Conservation (phyloP, 2,888 invertebrate genomes). For the Papilio gigon region DNA sequence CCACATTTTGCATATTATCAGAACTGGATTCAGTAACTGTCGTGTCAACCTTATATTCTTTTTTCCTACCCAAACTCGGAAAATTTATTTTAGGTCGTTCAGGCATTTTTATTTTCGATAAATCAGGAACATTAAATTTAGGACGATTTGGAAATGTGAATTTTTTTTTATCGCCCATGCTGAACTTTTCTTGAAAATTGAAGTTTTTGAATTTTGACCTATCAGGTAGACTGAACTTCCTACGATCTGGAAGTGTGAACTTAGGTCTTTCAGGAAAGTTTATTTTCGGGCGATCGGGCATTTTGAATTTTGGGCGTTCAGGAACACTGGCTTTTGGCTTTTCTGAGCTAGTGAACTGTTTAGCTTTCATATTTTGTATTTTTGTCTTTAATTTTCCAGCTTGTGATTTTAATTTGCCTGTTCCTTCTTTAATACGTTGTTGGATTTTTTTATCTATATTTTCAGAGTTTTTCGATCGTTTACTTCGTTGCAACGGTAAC, state of each 20-base stretch:
- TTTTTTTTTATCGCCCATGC: constrained; percentile 82
- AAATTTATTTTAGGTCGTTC: constrained; percentile 84
- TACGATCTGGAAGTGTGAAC: constrained; percentile 81
- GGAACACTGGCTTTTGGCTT: constrained; percentile 83
- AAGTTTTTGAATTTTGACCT: constrained; percentile 80
- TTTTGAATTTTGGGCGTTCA: constrained; percentile 77
- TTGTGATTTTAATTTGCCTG: constrained; percentile 86
- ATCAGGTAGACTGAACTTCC: constrained; percentile 86
- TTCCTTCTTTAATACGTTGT: constrained; percentile 86
- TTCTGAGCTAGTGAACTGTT: constrained; percentile 79
- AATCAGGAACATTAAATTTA: constrained; percentile 79
- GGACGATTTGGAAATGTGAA: constrained; percentile 84
- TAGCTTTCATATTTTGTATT: constrained; percentile 84
- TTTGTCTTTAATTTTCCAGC: constrained; percentile 88
- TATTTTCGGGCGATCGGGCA: constrained; percentile 82
- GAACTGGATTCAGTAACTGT: constrained; percentile 68
- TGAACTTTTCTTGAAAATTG: constrained; percentile 80
- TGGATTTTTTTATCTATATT: constrained; percentile 82
- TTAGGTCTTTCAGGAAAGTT: constrained; percentile 83
- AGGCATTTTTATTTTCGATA: constrained; percentile 83
- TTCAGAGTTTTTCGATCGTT: constrained; percentile 78
- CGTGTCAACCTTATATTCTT: constrained; percentile 65
- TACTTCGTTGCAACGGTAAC: constrained; percentile 82
- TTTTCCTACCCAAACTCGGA: constrained; percentile 83
- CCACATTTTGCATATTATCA: constrained; percentile 68